phyloP scores from a whole-genome alignment of 2,113 vertebrate genomes.

The Nerophis lumbriciformis region DNA sequence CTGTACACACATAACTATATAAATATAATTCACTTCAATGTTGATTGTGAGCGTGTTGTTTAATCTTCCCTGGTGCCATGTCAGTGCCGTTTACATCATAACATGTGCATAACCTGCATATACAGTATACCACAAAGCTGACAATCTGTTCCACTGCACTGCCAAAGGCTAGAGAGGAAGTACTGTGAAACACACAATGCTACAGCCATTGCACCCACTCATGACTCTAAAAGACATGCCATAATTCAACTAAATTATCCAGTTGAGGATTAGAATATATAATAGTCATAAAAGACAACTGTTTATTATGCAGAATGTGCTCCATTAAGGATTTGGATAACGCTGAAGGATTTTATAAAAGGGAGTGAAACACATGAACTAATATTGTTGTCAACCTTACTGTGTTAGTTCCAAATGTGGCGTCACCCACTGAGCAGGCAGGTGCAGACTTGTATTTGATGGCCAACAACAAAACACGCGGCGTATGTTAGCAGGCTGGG shows the following conservation, averaged over 20 bases:
- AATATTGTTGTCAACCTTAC: conserved; percentile 1
- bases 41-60: conserved; percentile 5
- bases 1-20: too few relatives aligned
- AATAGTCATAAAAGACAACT: neutral
- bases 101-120: conserved; percentile 8
- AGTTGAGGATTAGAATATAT: conserved; percentile 4
- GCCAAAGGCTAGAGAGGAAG: conserved; percentile 51
- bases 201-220: neutral
- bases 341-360: neutral
- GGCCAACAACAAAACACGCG: conserved; percentile 19
- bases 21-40: too few relatives aligned
- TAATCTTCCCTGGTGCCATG: conserved; percentile 7
- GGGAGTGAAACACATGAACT: neutral
- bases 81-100: conserved; percentile 22
- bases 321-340: neutral
- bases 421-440: conserved; percentile 32
- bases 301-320: neutral
- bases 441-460: conserved; percentile 6
- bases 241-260: conserved; percentile 14
- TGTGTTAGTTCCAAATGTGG: conserved; percentile 1
- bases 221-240: conserved; percentile 9
- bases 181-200: conserved; percentile 24
- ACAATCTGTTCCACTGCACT: conserved; percentile 56
- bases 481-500: conserved; percentile 5
- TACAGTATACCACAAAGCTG: conserved; percentile 7